A percentile compares a stretch with the other conserved stretches of the same genome.
These are phyloP conservation scores for Chrysoperla carnea DNA, from an alignment of 1,140 invertebrate genomes.

Conservation along the genomic window DNA sequence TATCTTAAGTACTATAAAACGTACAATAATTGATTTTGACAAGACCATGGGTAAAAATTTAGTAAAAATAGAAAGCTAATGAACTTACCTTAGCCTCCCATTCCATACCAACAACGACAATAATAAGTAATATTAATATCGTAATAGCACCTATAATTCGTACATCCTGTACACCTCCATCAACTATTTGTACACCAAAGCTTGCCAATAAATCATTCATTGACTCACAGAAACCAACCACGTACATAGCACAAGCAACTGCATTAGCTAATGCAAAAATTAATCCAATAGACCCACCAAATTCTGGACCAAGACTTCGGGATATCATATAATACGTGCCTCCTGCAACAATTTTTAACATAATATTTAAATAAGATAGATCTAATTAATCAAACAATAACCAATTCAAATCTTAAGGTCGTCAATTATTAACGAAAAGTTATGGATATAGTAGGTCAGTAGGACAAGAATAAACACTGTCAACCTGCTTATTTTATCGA, in stretches of 20 bases:
- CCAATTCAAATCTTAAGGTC: neutral
- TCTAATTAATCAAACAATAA: no score
- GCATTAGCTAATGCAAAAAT: constrained; percentile 88
- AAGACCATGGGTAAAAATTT: no score
- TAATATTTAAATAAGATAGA: neutral
- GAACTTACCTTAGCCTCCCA: constrained; percentile 66
- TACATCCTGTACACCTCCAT: constrained; percentile 38
- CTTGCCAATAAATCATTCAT: constrained; percentile 44
- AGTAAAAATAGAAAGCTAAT: no score
- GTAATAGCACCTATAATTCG: constrained; percentile 58
- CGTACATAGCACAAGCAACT: constrained; percentile 94
- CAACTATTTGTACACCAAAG: constrained; percentile 34
- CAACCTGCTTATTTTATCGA: no score
- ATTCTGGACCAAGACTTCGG: constrained; percentile 87
- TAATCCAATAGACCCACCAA: constrained; percentile 77
- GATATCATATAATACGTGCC: constrained; percentile 98
- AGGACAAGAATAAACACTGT: no score
- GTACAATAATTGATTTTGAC: no score
- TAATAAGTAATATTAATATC: constrained; percentile 51
- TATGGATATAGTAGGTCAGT: neutral
- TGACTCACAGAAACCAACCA: constrained; percentile 93
- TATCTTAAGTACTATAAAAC: no score
- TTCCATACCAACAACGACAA: constrained; percentile 80
- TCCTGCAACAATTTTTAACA: constrained; percentile 34
- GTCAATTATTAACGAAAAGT: neutral